phyloP scores from a whole-genome alignment of 2,888 invertebrate species.

The Philereme transversata region DNA sequence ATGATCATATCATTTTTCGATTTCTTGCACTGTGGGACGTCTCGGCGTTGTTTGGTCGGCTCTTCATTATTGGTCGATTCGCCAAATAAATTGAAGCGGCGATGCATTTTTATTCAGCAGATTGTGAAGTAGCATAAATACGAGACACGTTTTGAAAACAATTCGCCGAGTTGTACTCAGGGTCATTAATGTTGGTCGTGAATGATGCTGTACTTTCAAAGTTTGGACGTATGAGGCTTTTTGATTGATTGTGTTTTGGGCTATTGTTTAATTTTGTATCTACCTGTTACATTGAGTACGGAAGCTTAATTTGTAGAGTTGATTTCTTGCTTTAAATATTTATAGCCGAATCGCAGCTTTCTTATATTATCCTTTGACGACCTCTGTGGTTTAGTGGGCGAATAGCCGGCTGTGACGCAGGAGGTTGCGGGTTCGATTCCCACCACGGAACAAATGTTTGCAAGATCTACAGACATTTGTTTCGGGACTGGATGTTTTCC shows the following conservation, averaged over 20 bases:
- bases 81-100: constrained; percentile 26
- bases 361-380: no score
- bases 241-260: constrained; percentile 55
- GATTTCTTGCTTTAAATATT: not conserved
- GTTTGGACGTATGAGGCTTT: constrained; percentile 60
- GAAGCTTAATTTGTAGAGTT: no score
- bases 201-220: constrained; percentile 58
- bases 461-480: no score
- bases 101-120: constrained; percentile 32
- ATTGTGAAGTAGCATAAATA: constrained; percentile 28
- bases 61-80: constrained; percentile 26
- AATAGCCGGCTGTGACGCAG: no score
- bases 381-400: no score
- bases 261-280: constrained; percentile 24
- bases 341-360: not conserved
- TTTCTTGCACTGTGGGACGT: constrained; percentile 35
- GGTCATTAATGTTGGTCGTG: constrained; percentile 35
- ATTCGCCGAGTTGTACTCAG: constrained; percentile 20
- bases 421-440: no score
- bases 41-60: constrained; percentile 27
- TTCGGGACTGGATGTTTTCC: no score
- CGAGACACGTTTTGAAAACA: constrained; percentile 27
- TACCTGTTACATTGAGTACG: not conserved
- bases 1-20: constrained; percentile 43
- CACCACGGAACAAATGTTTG: no score